Evolutionary conservation across 2,888 invertebrate genomes (phyloP).

Genomic region (Marronus borbonicus): DNA sequence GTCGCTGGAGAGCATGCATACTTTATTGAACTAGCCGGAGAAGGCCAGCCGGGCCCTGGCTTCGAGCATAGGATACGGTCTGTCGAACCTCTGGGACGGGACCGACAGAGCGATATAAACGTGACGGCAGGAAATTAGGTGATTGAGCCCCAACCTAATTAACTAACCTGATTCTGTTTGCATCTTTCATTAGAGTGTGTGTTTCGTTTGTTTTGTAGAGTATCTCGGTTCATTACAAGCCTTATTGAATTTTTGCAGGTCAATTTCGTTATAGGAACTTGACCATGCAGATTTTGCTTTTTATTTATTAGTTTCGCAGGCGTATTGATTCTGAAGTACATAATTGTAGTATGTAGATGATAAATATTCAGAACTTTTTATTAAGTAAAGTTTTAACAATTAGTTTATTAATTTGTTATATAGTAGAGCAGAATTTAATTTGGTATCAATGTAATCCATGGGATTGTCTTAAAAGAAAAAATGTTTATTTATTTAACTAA

Average conservation of each 20-base stretch:
- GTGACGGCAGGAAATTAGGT: slow-evolving; percentile 46
- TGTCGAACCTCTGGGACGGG: slow-evolving; percentile 36
- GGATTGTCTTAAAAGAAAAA: too few relatives aligned
- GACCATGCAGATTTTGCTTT: background rate
- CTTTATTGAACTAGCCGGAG: slow-evolving; percentile 39
- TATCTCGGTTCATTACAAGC: slow-evolving; percentile 28
- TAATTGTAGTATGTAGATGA: too few relatives aligned
- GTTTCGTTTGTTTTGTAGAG: slow-evolving; percentile 45
- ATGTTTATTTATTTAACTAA: too few relatives aligned
- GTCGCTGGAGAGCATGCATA: slow-evolving; percentile 39
- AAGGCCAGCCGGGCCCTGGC: background rate
- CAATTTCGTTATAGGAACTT: background rate
- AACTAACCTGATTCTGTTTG: slow-evolving; percentile 47
- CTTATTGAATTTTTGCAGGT: slow-evolving; percentile 26
- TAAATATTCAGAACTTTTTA: too few relatives aligned
- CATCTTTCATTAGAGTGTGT: slow-evolving; percentile 45
- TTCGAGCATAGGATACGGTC: slow-evolving; percentile 20
- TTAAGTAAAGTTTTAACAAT: too few relatives aligned
- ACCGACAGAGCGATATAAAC: slow-evolving; percentile 40
- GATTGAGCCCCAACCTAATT: slow-evolving; percentile 47
- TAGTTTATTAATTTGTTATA: too few relatives aligned
- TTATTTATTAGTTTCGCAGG: background rate
- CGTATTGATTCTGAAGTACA: background rate
- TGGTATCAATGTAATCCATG: too few relatives aligned
- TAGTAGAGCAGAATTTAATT: too few relatives aligned